Base-by-base conservation (phyloP, 2,888 invertebrate species). In the Drosophila bunnanda region DNA sequence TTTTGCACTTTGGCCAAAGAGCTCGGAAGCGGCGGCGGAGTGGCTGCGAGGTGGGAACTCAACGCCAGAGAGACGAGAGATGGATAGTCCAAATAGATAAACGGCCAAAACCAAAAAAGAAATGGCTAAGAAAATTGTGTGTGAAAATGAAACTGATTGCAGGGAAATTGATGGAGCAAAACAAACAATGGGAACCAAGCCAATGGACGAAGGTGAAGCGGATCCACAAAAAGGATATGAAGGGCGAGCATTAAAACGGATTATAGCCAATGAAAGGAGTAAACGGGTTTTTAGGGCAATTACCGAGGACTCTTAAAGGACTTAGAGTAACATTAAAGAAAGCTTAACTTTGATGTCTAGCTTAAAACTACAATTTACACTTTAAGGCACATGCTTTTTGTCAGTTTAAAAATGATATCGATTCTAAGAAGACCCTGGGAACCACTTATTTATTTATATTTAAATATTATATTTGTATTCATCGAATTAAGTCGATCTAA, bases 1-100 rank as follows among this genome's bases (percentile, higher is more conserved):
- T 80, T 90, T 90, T 90, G 90, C 90, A 90, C 90, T 90, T 90
- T 89, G 88, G 79, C 71, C 76, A 59, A 69, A 66, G 67, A 67
- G 57, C 74, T 38, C 12, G 46, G 53, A 44, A 58, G 44, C 20
- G 57, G 25, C 10, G 20, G 17, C 15, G 54, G 28, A 28, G 36
- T n/a, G 48, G 54, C n/a, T 12, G 48, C 12, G 54, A 52, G 22
- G 10, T n/a, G 32, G 46, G 15, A 30, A 39, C 32, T n/a, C 46
- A 58, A 25, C 36, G 38, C 25, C 39, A 54, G 36, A 39, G 52
- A 28, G 53, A 36, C 52, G 52, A 59, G 60, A 60, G 60, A 68
- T 67, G 55, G 54, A 60, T 61, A 54, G 60, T 62, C 73, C 52
- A 73, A 79, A 81, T 73, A 78, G 79, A 82, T 81, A 73, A 78